Evolutionary conservation across 2,888 invertebrate genomes (phyloP).

Genomic region (Himalopsyche tibetana): DNA sequence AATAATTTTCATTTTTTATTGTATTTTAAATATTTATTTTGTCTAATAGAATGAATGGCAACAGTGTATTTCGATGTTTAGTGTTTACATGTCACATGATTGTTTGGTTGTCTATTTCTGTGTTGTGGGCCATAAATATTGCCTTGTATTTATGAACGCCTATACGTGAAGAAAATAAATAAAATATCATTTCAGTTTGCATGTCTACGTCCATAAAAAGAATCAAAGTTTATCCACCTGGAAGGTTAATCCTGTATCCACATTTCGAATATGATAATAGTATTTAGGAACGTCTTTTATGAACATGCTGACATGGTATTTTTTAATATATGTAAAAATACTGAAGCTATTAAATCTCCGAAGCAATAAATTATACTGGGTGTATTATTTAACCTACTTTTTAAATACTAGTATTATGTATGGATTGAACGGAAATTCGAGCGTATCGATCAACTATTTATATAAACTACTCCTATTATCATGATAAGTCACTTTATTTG

Average conservation of each 20-base stretch:
- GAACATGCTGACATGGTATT: constrained; percentile 22
- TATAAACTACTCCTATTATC: too few species aligned
- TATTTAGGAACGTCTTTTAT: constrained; percentile 41
- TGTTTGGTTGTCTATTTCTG: too few species aligned
- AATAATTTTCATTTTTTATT: too few species aligned
- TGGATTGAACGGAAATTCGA: too few species aligned
- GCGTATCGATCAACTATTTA: too few species aligned
- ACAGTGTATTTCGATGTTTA: too few species aligned
- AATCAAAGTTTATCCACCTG: constrained; percentile 36
- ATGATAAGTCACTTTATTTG: too few species aligned
- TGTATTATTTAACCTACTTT: neutral
- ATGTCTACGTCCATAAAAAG: constrained; percentile 46
- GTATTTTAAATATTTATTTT: too few species aligned
- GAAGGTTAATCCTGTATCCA: constrained; percentile 10
- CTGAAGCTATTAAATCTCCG: neutral
- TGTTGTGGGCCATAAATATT: neutral
- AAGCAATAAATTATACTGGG: neutral
- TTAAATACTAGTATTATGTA: too few species aligned
- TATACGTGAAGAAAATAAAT: constrained; percentile 27
- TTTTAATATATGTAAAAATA: neutral
- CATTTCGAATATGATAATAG: constrained; percentile 44
- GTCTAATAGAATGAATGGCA: too few species aligned
- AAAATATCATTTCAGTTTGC: constrained; percentile 44
- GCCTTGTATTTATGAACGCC: constrained; percentile 33
- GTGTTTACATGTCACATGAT: too few species aligned